Percentiles rank a stretch among this genome's conserved stretches.
phyloP scores from a whole-genome alignment of 2,113 vertebrate genomes.

The Festucalex cinctus region DNA sequence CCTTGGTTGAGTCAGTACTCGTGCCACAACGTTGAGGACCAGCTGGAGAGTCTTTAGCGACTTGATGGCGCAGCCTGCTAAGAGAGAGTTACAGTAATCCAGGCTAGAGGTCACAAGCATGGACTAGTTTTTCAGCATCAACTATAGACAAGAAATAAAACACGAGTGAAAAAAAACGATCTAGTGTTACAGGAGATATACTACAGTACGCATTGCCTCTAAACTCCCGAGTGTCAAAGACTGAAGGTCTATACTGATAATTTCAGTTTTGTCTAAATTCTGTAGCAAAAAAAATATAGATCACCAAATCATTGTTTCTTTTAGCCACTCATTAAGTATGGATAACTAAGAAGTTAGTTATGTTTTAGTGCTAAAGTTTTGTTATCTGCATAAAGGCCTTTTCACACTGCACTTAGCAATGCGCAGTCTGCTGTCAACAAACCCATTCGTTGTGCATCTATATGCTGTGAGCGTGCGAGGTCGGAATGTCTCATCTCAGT shows the following conservation, averaged over 20 bases:
- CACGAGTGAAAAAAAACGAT: neutral
- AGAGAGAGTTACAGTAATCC: constrained; percentile 1
- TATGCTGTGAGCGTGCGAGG: too few species aligned
- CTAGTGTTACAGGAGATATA: too few species aligned
- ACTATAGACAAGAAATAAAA: neutral
- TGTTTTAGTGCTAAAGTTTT: too few species aligned
- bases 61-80: neutral
- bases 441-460: too few species aligned
- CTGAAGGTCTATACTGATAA: too few species aligned
- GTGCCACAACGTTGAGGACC: neutral
- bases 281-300: neutral
- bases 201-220: too few species aligned
- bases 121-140: neutral
- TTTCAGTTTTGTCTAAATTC: neutral
- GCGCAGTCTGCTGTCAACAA: too few species aligned
- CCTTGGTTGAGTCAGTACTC: neutral
- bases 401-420: too few species aligned
- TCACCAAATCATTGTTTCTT: neutral
- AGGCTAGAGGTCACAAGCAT: neutral
- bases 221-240: too few species aligned
- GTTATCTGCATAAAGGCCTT: neutral
- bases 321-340: neutral
- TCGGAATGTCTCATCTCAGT: too few species aligned
- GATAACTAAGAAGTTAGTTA: neutral
- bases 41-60: neutral